Evolutionary conservation across 2,113 vertebrate genomes (phyloP), one percentile per base, ranked within the genome.

Genomic region (Colius striatus): DNA sequence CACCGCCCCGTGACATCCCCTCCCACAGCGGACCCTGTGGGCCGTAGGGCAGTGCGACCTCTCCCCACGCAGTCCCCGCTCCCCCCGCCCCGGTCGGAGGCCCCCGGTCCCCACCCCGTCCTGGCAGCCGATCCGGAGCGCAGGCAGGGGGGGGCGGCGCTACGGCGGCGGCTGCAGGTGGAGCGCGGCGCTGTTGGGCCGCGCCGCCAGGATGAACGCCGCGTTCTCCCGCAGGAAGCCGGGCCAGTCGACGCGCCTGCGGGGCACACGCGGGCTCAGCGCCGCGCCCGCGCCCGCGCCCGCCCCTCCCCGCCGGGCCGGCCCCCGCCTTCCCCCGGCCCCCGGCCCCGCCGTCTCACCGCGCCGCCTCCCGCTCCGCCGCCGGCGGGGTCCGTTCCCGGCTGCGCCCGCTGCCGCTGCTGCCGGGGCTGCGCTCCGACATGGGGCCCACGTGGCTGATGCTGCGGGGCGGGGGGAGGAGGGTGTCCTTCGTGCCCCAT

Each of bases 361-460:
- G 98, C 97, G 93, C 96, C 62, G 99, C 98, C 50, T 98, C 98
- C 71, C 94, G 97, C 57, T 97, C 98, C 4, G 62, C 6, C 38
- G 80, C 87, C 29, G 93, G 80, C 8, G 93, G 67, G n/a, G 80
- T 86, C 84, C 98, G 98, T 87, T 99, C 98, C 5, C 96, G 98
- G 98, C 98, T 98, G 90, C 97, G 97, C 83, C 98, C 92, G 11
- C 98, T 98, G 94, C 93, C 92, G 60, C 98, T 99, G 96, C 99
- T 98, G 92, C 98, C 96, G 0, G 99, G 99, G 85, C 99, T 99
- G 98, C 98, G 99, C 93, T 99, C 99, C 4, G 99, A 99, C 85
- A 99, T 99, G 87, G 99, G 99, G 5, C 99, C 99, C n/a, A 99
- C 99, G 0, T 99, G 99, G 97, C 99, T 99, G 97, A 99, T 98